Base-by-base conservation (phyloP, 1,140 invertebrate genomes). In the Nasonia vitripennis region DNA sequence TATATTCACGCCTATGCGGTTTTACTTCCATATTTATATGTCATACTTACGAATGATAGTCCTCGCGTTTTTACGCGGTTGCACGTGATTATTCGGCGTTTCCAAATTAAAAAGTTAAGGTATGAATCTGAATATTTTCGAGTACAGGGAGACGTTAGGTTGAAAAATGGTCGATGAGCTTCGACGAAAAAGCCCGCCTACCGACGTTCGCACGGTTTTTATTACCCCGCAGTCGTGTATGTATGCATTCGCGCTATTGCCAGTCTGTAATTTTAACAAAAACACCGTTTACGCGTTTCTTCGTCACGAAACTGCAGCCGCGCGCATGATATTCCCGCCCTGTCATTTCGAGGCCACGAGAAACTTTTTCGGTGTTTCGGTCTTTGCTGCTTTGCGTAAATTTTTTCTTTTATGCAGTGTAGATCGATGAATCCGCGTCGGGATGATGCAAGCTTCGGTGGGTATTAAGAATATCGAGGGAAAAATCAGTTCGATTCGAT, bases 191-290 rank as follows among this genome's bases (percentile, higher is more conserved):
- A 78, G 45, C 6, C 45, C 45, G 27, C n/a, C 31, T 78, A 62
- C 27, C n/a, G 17, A 17, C 31, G 77, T 27, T 48, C 41, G 51
- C 51, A 51, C 74, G 20, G 55, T 34, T 55, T 78, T 78, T 78
- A 78, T 78, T 78, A 34, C 77, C 77, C 31, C 9, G 68, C 27
- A 27, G 31, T 10, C 2, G 10, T 48, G n/a, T 55, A 31, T 62
- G 10, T 20, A 20, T 9, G 23, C 51, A 51, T 51, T 78, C 75
- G 55, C 55, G 17, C 51, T 20, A 78, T 67, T 78, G 31, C 14
- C 51, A 37, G 51, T 17, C 77, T 34, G 51, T 78, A 78, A 78
- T 78, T 78, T 62, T 11, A 78, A 62, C 77, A 78, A 78, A 78
- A 78, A 78, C 37, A 41, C 73, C n/a, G 73, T 75, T 75, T 75